These are phyloP conservation scores for Chrysina gloriosa DNA, from an alignment of 2,888 invertebrate species.

Conservation along the genomic window DNA sequence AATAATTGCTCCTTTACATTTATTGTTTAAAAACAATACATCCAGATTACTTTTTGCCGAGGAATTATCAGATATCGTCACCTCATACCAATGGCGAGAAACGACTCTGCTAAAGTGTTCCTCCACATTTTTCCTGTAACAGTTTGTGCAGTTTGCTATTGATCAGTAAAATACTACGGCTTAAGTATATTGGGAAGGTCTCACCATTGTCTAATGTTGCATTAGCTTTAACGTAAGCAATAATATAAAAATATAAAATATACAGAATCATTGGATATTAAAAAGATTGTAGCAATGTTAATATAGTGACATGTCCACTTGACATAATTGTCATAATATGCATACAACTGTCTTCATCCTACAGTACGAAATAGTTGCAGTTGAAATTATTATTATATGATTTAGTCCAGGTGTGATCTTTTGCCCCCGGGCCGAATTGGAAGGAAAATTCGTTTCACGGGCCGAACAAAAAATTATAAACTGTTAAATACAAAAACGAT, in stretches of 20 bases:
- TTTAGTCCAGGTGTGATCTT: too few species aligned
- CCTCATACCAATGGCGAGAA: constrained; percentile 8
- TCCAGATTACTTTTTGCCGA: neutral
- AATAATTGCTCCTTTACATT: constrained; percentile 18
- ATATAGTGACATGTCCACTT: too few species aligned
- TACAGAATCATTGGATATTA: neutral
- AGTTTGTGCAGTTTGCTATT: constrained; percentile 12
- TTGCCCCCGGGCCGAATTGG: too few species aligned
- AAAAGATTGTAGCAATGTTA: neutral
- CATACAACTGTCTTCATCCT: too few species aligned
- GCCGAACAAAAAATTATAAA: too few species aligned
- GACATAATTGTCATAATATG: too few species aligned
- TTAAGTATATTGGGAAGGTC: neutral
- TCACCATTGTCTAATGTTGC: constrained; percentile 7
- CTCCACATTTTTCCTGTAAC: constrained; percentile 14
- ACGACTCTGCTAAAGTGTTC: neutral
- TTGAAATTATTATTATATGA: too few species aligned
- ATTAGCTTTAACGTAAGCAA: neutral
- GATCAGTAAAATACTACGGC: neutral
- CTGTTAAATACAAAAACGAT: too few species aligned
- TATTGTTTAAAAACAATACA: neutral
- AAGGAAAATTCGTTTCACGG: too few species aligned
- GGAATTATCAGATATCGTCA: constrained; percentile 1
- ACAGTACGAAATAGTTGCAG: too few species aligned
- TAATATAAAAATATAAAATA: constrained; percentile 7